Conservation (phyloP, 2,888 invertebrate genomes). For the Rhaphigaster nebulosa region DNA sequence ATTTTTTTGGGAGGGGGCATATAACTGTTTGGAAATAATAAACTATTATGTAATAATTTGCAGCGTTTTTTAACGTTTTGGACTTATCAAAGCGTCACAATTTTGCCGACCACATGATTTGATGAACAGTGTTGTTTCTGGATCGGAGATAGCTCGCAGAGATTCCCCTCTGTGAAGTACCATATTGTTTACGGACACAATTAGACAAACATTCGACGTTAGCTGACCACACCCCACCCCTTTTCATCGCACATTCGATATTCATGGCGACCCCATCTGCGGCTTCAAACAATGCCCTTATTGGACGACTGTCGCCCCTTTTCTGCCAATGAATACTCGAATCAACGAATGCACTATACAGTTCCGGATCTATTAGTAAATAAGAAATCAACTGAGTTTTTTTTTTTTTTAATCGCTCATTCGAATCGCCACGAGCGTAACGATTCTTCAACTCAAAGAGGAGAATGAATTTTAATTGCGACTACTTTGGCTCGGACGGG, state of each 20-base stretch:
- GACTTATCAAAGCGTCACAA: too few species aligned
- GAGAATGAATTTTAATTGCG: constrained; percentile 44
- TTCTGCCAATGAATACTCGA: neutral
- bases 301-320: neutral
- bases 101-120: too few species aligned
- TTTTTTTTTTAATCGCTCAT: neutral
- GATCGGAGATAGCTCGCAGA: neutral
- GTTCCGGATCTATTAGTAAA: constrained; percentile 33
- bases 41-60: too few species aligned
- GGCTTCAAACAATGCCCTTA: neutral
- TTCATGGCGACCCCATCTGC: neutral
- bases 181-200: neutral
- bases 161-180: neutral
- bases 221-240: neutral
- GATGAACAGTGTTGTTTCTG: too few species aligned
- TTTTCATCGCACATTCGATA: neutral
- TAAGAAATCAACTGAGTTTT: neutral
- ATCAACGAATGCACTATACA: neutral
- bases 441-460: neutral
- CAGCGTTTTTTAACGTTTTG: too few species aligned
- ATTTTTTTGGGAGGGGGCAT: too few species aligned
- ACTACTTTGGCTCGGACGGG: neutral
- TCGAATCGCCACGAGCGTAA: constrained; percentile 28
- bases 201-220: constrained; percentile 15
- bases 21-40: too few species aligned